Evolutionary conservation across 2,888 invertebrate genomes (phyloP).

Genomic region (Odontomyia ornata): DNA sequence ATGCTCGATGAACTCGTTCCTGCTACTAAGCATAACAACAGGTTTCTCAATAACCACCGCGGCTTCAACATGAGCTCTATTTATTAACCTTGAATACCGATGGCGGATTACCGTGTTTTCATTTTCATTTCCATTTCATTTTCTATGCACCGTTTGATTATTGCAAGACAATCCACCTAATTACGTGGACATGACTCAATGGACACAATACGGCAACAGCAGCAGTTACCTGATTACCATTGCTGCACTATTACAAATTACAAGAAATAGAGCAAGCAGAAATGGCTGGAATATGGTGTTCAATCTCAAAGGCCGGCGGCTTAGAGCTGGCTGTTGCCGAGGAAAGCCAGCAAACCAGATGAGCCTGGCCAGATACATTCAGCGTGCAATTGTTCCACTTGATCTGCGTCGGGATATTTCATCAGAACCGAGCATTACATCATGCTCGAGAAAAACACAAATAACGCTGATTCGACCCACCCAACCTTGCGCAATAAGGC

Average conservation of each 20-base stretch:
- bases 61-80: not conserved
- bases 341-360: not conserved
- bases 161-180: conserved; percentile 42
- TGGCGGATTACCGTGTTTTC: conserved; percentile 18
- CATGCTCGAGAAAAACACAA: conserved; percentile 11
- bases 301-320: not conserved
- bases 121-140: conserved; percentile 29
- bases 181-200: conserved; percentile 38
- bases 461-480: not conserved
- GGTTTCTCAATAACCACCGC: conserved; percentile 9
- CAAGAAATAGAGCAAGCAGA: conserved; percentile 22
- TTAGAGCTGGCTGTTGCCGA: not conserved
- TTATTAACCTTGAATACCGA: conserved; percentile 38
- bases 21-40: conserved; percentile 28
- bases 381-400: conserved; percentile 32
- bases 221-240: conserved; percentile 18
- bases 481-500: not conserved
- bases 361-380: not conserved
- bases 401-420: conserved; percentile 36
- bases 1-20: conserved; percentile 30
- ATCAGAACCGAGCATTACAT: conserved; percentile 37
- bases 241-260: not conserved
- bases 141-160: conserved; percentile 21
- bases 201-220: not conserved
- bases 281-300: not conserved